Evolutionary conservation across 2,797 vertebrate species (phyloP).

Genomic region (Tenualosa ilisha): DNA sequence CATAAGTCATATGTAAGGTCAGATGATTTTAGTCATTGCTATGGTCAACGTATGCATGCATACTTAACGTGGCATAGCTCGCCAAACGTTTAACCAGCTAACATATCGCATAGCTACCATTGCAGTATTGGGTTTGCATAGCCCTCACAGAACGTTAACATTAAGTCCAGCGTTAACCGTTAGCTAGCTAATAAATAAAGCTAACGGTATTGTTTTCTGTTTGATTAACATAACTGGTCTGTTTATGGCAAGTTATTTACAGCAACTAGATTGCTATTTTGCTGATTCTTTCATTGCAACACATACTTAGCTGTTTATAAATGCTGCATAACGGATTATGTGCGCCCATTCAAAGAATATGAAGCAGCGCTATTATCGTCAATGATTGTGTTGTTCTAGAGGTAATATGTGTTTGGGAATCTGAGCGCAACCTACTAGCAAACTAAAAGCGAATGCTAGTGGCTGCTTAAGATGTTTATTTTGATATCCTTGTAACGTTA

Average conservation of each 20-base stretch:
- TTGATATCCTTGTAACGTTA: not conserved
- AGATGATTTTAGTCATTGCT: not conserved
- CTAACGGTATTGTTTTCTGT: not conserved
- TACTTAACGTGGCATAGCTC: not conserved
- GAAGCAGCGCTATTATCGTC: not conserved
- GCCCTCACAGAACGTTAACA: not conserved
- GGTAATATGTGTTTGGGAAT: not conserved
- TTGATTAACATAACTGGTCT: not conserved
- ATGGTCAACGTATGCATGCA: not conserved
- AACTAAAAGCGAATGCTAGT: not conserved
- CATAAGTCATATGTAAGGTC: conserved; percentile 8
- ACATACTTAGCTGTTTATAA: not conserved
- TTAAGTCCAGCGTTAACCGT: not conserved
- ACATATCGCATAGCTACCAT: not conserved
- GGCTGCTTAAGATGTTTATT: not conserved
- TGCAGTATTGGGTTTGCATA: conserved; percentile 15
- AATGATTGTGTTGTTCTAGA: not conserved
- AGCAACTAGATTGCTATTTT: not conserved
- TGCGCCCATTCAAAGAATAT: not conserved
- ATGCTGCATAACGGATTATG: not conserved
- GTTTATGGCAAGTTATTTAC: not conserved
- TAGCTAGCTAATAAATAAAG: not conserved
- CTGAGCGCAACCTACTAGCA: conserved; percentile 10
- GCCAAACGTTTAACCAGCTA: not conserved
- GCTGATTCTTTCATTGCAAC: not conserved